Evolutionary conservation across 2,888 invertebrate genomes (phyloP), one percentile per base, ranked within the genome.

Genomic region (Protodeltote pygarga): DNA sequence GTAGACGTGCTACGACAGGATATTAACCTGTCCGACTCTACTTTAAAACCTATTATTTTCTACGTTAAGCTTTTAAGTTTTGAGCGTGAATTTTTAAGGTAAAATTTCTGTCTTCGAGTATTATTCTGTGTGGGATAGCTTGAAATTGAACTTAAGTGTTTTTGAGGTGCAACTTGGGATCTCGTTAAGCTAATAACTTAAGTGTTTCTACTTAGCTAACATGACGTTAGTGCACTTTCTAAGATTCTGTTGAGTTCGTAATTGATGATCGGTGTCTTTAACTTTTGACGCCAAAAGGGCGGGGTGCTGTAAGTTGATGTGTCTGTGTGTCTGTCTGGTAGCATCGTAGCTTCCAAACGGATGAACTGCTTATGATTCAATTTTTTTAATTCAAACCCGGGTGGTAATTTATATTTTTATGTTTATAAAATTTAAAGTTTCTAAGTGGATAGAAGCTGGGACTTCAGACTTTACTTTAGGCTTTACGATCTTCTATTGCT

Each of bases 1-100:
- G 57, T 53, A 66, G 65, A 62, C 70, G 55, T 53, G 65, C 70
- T 65, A 62, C 66, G 63, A 64, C 64, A 66, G 63, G 67, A 67
- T 69, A 66, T 67, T 69, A 70, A 70, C 53, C 58, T 51, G 51
- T 63, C 61, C 16, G 48, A 38, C 28, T 61, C 41, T 17, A 52
- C 45, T 55, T 54, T 35, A 42, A 49, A 64, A 62, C 47, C 54
- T 58, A 58, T 55, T 55, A 58, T 62, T 65, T 59, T 48, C 53
- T 54, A 55, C 52, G 50, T 53, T 46, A 47, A 49, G 52, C 49
- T 48, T 52, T 65, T 57, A 58, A 57, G 37, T 48, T 52, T 65
- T 57, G 52, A 57, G 37, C 25, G 13, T 28, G 40, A 49, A 63
- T 44, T 52, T 57, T 64, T 42, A 39, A 59, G 20, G 20, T 33